Evolutionary conservation across 23 tunicate species (phyloP).

Genomic region (Phallusia fumigata): DNA sequence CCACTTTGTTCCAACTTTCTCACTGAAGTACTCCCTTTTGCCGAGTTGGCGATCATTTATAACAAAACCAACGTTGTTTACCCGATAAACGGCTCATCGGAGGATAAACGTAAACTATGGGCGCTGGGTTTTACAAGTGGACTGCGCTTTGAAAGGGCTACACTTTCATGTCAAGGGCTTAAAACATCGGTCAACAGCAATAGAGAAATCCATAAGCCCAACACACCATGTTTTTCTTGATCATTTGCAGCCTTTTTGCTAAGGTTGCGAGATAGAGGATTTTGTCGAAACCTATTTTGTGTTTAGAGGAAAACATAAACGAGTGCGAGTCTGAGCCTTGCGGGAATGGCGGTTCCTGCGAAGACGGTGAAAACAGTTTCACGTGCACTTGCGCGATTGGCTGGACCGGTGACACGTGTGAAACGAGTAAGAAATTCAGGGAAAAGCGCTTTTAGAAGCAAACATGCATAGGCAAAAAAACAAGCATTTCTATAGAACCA

Average conservation of each 20-base stretch:
- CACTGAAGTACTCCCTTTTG: not conserved
- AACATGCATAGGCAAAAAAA: no score
- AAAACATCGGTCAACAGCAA: no score
- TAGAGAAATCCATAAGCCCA: no score
- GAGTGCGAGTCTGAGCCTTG: slow-evolving; percentile 64
- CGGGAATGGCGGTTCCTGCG: slow-evolving; percentile 59
- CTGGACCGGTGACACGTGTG: slow-evolving; percentile 75
- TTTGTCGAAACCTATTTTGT: not conserved
- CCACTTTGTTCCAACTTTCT: not conserved
- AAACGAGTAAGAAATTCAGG: slow-evolving; percentile 9
- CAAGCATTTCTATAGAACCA: no score
- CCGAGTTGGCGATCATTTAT: not conserved
- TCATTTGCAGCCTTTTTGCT: no score
- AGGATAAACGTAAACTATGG: not conserved
- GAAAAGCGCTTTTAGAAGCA: no score
- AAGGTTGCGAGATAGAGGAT: not conserved
- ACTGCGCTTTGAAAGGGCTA: not conserved
- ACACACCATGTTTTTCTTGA: no score
- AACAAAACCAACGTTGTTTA: not conserved
- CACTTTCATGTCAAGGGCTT: not conserved
- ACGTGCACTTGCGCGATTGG: slow-evolving; percentile 56
- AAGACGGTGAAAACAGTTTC: slow-evolving; percentile 32
- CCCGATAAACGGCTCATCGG: not conserved
- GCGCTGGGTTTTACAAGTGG: no score
- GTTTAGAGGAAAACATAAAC: slow-evolving; percentile 23